Percentiles rank a stretch among this genome's conserved stretches.
These are phyloP conservation scores for Plectropomus leopardus DNA, from an alignment of 2,113 vertebrate genomes.

Conservation along the genomic window DNA sequence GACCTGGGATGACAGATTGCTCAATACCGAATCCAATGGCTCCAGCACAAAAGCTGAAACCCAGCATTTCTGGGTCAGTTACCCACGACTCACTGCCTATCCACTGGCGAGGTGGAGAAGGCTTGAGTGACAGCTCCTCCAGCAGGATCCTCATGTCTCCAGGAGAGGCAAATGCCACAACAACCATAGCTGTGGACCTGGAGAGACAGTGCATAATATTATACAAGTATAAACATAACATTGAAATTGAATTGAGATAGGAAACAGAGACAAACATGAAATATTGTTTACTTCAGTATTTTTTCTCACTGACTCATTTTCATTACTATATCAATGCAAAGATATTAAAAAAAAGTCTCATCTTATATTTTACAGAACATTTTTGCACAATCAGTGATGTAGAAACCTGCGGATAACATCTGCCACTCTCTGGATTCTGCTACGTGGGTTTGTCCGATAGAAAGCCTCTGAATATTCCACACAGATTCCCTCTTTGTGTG, in stretches of 20 bases:
- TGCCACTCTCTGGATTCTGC: conserved; percentile 71
- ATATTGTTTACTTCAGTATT: no score
- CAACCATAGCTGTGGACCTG: conserved; percentile 74
- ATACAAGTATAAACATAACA: not conserved
- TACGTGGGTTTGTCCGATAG: conserved; percentile 61
- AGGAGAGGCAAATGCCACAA: conserved; percentile 73
- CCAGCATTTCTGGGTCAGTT: conserved; percentile 65
- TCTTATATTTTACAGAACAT: no score
- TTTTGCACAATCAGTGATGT: not conserved
- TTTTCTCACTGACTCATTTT: no score
- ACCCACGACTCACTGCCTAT: conserved; percentile 81
- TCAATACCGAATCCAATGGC: conserved; percentile 76
- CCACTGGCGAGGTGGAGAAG: conserved; percentile 75
- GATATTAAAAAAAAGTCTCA: no score
- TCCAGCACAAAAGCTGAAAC: conserved; percentile 62
- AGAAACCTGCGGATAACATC: conserved; percentile 43
- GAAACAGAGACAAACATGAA: not conserved
- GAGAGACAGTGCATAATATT: not conserved
- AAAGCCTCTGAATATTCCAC: conserved; percentile 71
- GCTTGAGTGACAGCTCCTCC: conserved; percentile 62
- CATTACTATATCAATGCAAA: no score
- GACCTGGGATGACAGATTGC: conserved; percentile 73
- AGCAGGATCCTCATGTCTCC: conserved; percentile 75
- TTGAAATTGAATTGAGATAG: no score
- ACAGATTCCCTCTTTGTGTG: no score